Evolutionary conservation across 2,797 vertebrate genomes (phyloP).

Genomic region (Tinamus major): DNA sequence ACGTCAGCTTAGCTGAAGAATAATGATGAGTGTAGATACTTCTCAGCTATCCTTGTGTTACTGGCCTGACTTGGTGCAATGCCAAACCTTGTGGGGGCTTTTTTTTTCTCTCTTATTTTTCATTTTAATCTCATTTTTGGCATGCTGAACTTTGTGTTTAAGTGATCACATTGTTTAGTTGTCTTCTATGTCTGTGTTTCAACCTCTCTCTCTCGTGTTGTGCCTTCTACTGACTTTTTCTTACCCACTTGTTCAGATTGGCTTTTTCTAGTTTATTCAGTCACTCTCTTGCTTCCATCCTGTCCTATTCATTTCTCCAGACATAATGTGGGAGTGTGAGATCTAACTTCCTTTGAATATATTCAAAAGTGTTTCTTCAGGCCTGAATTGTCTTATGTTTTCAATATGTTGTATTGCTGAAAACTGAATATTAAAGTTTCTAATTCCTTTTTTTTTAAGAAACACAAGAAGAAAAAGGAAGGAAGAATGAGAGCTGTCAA

Average conservation of each 20-base stretch:
- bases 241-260: not conserved
- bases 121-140: conserved; percentile 11
- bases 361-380: not conserved
- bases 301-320: not conserved
- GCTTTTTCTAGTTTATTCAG: not conserved
- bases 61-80: not conserved
- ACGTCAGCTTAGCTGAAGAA: not conserved
- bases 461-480: conserved; percentile 71
- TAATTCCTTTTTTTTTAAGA: conserved; percentile 65
- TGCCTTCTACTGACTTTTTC: not conserved
- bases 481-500: conserved; percentile 74
- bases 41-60: not conserved
- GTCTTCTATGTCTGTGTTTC: not conserved
- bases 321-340: not conserved
- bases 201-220: not conserved
- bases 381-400: not conserved
- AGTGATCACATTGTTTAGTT: not conserved
- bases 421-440: not conserved
- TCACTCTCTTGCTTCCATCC: not conserved
- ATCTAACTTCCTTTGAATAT: not conserved
- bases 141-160: not conserved
- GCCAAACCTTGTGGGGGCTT: not conserved
- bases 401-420: not conserved
- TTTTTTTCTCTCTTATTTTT: not conserved
- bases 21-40: not conserved